Evolutionary conservation across 1,140 invertebrate genomes (phyloP), one percentile per base, ranked within the genome.

Genomic region (Bombus vancouverensis): DNA sequence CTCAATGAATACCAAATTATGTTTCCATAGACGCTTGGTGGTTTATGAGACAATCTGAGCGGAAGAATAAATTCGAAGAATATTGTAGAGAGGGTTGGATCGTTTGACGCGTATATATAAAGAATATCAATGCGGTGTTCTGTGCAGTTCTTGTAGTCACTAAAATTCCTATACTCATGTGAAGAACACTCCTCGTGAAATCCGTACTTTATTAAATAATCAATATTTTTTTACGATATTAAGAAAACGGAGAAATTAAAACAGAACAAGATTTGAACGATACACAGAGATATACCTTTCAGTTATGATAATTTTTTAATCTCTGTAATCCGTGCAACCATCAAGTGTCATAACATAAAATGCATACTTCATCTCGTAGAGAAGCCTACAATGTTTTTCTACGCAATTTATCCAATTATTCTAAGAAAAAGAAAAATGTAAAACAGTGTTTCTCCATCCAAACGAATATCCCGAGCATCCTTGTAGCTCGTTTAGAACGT

Each of bases 401-500:
- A 10, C 9, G 34, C 13, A 15, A 72, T 71, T 53, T n/a, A 13
- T 12, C 9, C 25, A 15, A 42, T 42, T 72, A n/a, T n/a, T n/a
- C 37, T 10, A 39, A 53, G 47, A 22, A 53, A 28, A 28, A 13
- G 8, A 39, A 39, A 71, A 22, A 37, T 34, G 34, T 25, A 5
- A 28, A 71, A 39, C 25, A 39, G 12, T 72, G 70, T n/a, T 62
- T 34, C 15, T 37, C 22, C 34, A 28, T 53, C 32, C 13, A 37
- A 42, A 25, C 1, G 75, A 78, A 76, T 76, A 76, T 62, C 37
- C 71, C 5, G 15, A 32, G n/a, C 71, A 42, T 18, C n/a, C 34
- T 59, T 10, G 22, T 15, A n/a, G 37, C 74, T 59, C 74, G 74
- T 76, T 76, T 76, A 3, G 74, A n/a, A 47, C 53, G 74, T 25